phyloP scores from a whole-genome alignment of 2,888 invertebrate genomes.

The Girardia tigrina region DNA sequence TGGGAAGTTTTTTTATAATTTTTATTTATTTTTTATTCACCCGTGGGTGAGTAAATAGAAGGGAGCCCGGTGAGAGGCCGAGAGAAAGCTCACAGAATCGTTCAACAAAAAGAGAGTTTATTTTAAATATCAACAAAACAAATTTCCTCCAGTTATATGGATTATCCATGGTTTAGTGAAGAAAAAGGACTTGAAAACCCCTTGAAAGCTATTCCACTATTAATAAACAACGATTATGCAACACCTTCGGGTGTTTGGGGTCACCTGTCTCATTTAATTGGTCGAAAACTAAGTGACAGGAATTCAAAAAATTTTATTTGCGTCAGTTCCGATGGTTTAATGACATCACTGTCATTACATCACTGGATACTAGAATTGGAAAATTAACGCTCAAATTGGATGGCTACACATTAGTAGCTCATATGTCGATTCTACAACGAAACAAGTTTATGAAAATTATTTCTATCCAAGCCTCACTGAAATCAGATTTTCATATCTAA shows the following conservation, averaged over 20 bases:
- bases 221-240: not conserved
- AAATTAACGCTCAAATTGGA: not conserved
- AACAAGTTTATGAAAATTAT: not conserved
- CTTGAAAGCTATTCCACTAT: not conserved
- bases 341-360: not conserved
- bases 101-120: too few species aligned
- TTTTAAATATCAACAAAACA: too few species aligned
- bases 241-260: not conserved
- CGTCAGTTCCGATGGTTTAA: not conserved
- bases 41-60: too few species aligned
- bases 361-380: constrained; percentile 6
- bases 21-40: too few species aligned
- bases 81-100: too few species aligned
- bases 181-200: not conserved
- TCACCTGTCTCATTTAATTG: not conserved
- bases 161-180: constrained; percentile 11
- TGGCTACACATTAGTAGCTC: not conserved
- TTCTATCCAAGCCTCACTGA: not conserved
- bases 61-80: too few species aligned
- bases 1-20: too few species aligned
- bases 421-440: not conserved
- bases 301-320: not conserved
- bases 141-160: not conserved
- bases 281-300: not conserved
- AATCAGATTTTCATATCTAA: not conserved